Conservation (phyloP, 1,140 invertebrate genomes). For the Metopolophium dirhodum region DNA sequence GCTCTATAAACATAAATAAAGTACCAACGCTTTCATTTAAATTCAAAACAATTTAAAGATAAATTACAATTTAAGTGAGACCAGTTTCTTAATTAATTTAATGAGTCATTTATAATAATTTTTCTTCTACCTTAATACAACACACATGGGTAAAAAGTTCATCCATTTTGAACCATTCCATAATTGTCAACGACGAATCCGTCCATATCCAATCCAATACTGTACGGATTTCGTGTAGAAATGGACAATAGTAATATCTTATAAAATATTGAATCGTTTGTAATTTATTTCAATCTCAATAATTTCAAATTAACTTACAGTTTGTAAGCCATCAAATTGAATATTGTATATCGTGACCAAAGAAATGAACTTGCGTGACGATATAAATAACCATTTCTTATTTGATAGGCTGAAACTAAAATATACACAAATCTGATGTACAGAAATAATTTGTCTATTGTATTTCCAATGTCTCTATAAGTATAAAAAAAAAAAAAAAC, state of each 20-base stretch:
- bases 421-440: neutral
- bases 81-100: neutral
- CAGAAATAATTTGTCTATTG: neutral
- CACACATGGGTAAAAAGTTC: slow-evolving; percentile 42
- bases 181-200: slow-evolving; percentile 46
- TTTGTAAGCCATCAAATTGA: slow-evolving; percentile 17
- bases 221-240: slow-evolving; percentile 50
- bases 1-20: slow-evolving; percentile 29
- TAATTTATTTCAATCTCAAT: neutral
- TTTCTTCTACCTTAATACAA: slow-evolving; percentile 32
- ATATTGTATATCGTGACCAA: slow-evolving; percentile 32
- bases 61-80: neutral
- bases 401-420: slow-evolving; percentile 19
- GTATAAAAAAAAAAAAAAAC: neutral
- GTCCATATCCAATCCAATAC: slow-evolving; percentile 57
- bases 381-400: slow-evolving; percentile 4
- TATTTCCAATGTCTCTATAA: too few species aligned
- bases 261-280: neutral
- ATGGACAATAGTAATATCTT: slow-evolving; percentile 56
- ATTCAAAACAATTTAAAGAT: neutral
- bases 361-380: slow-evolving; percentile 20
- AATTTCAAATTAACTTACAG: neutral
- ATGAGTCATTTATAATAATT: neutral
- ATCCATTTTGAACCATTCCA: slow-evolving; percentile 58
- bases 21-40: neutral